Evolutionary conservation across 2,888 invertebrate species (phyloP), one percentile per base, ranked within the genome.

Genomic region (Pseudococcus longispinus): DNA sequence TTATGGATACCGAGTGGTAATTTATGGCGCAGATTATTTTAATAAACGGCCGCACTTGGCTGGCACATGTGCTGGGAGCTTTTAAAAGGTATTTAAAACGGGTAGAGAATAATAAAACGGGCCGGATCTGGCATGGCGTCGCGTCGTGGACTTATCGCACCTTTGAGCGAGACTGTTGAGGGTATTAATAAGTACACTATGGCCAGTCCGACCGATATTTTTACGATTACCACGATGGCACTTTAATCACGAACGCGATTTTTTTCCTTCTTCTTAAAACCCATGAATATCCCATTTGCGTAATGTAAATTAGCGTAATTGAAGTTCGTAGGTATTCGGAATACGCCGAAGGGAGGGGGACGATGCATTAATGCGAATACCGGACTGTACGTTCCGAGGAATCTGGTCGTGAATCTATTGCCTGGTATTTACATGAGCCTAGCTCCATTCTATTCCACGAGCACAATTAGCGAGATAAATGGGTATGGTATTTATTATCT

Each of bases 201-300:
- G 23, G 37, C 42, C n/a, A n/a, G 80, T 2, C 20, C 15, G 26
- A 44, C 82, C 44, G 44, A 82, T 82, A 44, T 82, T 82, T 82
- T 82, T 44, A 82, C 82, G 44, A 82, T 82, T 82, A 82, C 82
- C 26, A 65, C 23, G 82, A 42, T 82, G 82, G 82, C 82, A 82
- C 82, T 82, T 82, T 44, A 82, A 82, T 82, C 82, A 82, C 82
- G 82, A 82, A 20, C 42, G 44, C 11, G 51, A 3, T 60, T 60
- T 23, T 60, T 60, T 55, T 37, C 32, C 32, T 37, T 9, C 37
- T 37, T 9, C 37, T 82, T 26, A 80, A 80, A 44, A 13, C 37
- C 44, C 42, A 80, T 44, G 44, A 80, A 80, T 82, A 44, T 46
- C 82, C 46, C 44, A 26, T 82, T 82, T 46, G 82, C 26, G 42